Base-by-base conservation (phyloP, 2,888 invertebrate species). In the Sinodicranocentrus sp. region DNA sequence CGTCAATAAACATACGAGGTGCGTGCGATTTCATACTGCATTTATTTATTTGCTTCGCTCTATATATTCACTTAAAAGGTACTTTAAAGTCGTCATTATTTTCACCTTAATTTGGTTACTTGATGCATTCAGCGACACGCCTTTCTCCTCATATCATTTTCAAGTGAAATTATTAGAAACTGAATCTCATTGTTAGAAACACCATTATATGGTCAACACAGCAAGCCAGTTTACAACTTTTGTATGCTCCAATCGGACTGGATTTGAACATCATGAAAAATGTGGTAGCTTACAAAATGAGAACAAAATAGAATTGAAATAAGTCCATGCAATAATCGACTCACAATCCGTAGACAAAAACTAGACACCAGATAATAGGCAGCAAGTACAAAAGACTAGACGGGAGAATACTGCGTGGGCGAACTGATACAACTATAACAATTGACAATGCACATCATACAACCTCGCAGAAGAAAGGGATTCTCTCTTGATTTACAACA, bases 351-450 rank as follows among this genome's bases (percentile, higher is more conserved):
- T n/a, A 25, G 26, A 28, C 26, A 67, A 43, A 67, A 43, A 21
- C 59, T 28, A 43, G 39, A 15, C 61, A 72, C 23, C 48, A 59
- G 57, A 48, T 26, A 59, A 59, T 28, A 5, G 57, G 57, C 23
- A 21, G 15, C 48, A 52, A 26, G 39, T 6, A n/a, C n/a, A n/a
- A n/a, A n/a, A n/a, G n/a, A n/a, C n/a, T n/a, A 48, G 28, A 23
- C 21, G 23, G 43, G 43, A 21, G 59, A 73, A 73, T 61, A 57
- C 63, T 75, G 75, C 75, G 75, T 75, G 75, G 75, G 75, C 75
- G 75, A 75, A 26, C 28, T 65, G 52, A 61, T 43, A 44, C 63
- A 5, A 59, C n/a, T 33, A 17, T 23, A 75, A 63, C 52, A 75
- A 52, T 63, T 65, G 75, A 63, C 75, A 63, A 75, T 26, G 48